These are phyloP conservation scores for Ectropis crepuscularia DNA, from an alignment of 2,888 invertebrate genomes.

Conservation along the genomic window DNA sequence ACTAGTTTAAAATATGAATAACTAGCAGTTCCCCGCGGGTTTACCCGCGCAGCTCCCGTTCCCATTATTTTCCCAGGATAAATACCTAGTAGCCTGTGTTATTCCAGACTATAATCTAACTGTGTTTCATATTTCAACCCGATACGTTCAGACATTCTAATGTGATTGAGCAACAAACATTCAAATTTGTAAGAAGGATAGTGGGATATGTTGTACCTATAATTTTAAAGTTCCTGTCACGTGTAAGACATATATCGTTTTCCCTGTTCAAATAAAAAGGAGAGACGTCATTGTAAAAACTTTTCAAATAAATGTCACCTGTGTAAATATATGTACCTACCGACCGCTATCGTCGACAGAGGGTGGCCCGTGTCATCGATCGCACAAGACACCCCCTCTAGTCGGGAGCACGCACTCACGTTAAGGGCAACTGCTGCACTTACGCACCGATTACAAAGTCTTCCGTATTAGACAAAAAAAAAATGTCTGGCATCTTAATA, in stretches of 20 bases:
- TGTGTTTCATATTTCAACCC: too few species aligned
- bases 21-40: too few species aligned
- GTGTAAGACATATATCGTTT: not conserved
- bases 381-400: slow-evolving; percentile 52
- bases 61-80: too few species aligned
- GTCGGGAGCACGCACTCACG: slow-evolving; percentile 49
- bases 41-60: too few species aligned
- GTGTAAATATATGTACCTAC: slow-evolving; percentile 64
- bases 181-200: too few species aligned
- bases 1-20: too few species aligned
- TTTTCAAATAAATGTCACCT: slow-evolving; percentile 48
- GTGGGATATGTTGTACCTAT: too few species aligned
- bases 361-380: slow-evolving; percentile 69
- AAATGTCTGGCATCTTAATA: too few species aligned
- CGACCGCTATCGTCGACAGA: slow-evolving; percentile 52
- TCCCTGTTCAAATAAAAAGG: slow-evolving; percentile 14
- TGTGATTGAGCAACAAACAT: too few species aligned
- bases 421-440: slow-evolving; percentile 54
- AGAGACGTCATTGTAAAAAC: slow-evolving; percentile 18
- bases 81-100: too few species aligned
- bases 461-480: slow-evolving; percentile 11
- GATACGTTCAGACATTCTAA: too few species aligned
- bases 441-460: slow-evolving; percentile 32
- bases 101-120: too few species aligned
- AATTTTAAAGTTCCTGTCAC: not conserved